Conservation (phyloP, 2,113 vertebrate species). For the Limanda limanda region DNA sequence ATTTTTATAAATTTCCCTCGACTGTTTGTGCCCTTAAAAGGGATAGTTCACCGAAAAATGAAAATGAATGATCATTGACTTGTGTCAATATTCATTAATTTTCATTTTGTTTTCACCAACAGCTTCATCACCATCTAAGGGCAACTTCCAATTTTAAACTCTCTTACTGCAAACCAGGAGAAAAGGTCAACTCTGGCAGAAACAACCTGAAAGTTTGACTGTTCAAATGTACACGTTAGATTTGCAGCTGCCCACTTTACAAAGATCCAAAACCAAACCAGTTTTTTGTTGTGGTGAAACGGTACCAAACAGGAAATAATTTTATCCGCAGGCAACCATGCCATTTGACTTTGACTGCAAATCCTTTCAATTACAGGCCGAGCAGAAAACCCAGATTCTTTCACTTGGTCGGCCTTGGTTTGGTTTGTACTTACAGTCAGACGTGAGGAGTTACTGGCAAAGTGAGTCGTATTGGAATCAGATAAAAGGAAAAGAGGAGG, state of each 20-base stretch:
- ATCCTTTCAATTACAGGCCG: conserved; percentile 68
- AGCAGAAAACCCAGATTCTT: conserved; percentile 56
- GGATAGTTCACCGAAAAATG: too few relatives aligned
- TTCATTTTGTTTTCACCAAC: too few relatives aligned
- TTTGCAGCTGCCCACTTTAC: conserved; percentile 25
- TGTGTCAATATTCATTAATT: too few relatives aligned
- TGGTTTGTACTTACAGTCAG: conserved; percentile 44
- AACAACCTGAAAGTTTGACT: conserved; percentile 16
- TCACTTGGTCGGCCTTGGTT: conserved; percentile 26
- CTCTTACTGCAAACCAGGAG: background rate
- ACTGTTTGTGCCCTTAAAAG: background rate
- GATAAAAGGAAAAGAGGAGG: background rate
- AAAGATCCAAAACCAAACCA: conserved; percentile 1
- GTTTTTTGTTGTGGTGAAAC: conserved; percentile 46
- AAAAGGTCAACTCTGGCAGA: background rate
- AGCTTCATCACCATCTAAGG: background rate
- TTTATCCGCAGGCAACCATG: conserved; percentile 35
- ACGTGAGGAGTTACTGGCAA: conserved; percentile 31
- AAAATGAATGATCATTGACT: background rate
- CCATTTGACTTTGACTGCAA: conserved; percentile 44
- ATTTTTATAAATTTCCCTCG: background rate
- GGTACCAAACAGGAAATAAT: conserved; percentile 41
- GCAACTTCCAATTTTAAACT: background rate
- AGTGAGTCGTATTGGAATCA: background rate
- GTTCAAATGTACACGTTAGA: conserved; percentile 5